Percentiles rank a stretch among this genome's conserved stretches.
These are phyloP conservation scores for Philopedon plagiatum DNA, from an alignment of 2,888 invertebrate species.

Conservation along the genomic window DNA sequence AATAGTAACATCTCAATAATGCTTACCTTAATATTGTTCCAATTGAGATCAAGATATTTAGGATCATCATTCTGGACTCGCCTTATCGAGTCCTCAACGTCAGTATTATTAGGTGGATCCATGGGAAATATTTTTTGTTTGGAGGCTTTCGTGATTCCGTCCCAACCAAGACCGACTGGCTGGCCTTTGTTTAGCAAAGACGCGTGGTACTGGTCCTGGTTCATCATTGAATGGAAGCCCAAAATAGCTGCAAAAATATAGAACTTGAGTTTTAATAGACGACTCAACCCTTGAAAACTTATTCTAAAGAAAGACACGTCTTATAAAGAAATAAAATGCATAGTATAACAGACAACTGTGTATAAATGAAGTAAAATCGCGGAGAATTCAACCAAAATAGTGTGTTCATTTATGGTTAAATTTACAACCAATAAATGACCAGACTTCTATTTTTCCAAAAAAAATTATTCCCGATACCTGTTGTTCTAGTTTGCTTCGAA, in stretches of 20 bases:
- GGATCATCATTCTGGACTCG: constrained; percentile 92
- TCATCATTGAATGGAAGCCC: constrained; percentile 99
- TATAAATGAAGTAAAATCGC: no score
- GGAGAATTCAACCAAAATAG: no score
- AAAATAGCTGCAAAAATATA: constrained; percentile 83
- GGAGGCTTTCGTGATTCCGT: constrained; percentile 95
- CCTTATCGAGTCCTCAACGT: constrained; percentile 93
- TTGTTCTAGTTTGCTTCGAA: no score
- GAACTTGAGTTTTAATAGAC: background rate
- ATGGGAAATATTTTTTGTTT: constrained; percentile 91
- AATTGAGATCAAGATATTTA: constrained; percentile 92
- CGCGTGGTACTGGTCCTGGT: constrained; percentile 99
- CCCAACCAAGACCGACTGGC: constrained; percentile 92
- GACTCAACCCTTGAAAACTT: background rate
- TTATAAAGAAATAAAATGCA: no score
- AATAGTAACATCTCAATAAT: no score
- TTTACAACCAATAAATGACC: no score
- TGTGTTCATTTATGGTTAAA: no score
- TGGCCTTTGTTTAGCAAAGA: constrained; percentile 94
- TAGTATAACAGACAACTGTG: no score
- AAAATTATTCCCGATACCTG: no score
- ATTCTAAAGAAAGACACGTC: no score
- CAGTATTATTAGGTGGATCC: constrained; percentile 97
- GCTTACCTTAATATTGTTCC: constrained; percentile 98
- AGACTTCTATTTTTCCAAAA: no score